phyloP scores from a whole-genome alignment of 2,113 vertebrate genomes.

The Paramisgurnus dabryanus region DNA sequence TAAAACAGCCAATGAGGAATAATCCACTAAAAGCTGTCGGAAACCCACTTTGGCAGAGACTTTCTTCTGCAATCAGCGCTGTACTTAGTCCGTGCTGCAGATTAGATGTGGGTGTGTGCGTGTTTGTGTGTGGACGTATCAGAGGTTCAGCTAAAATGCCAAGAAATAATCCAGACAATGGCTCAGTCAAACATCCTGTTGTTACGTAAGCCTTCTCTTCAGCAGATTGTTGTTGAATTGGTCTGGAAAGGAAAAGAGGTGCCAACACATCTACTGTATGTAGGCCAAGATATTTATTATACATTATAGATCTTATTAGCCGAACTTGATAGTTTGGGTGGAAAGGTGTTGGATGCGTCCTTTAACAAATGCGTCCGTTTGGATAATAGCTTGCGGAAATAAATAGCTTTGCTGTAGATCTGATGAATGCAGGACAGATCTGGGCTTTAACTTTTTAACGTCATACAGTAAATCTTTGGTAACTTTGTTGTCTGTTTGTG shows the following conservation, averaged over 20 bases:
- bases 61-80: constrained; percentile 50
- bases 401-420: constrained; percentile 23
- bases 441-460: constrained; percentile 27
- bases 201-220: constrained; percentile 34
- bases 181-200: constrained; percentile 43
- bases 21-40: constrained; percentile 41
- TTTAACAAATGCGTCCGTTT: constrained; percentile 12
- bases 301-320: too few species aligned
- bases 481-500: constrained; percentile 14
- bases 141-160: constrained; percentile 34
- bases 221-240: constrained; percentile 34
- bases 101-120: constrained; percentile 47
- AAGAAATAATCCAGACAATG: constrained; percentile 30
- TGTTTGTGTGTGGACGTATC: constrained; percentile 39
- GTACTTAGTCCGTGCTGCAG: constrained; percentile 32
- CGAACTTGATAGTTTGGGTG: too few species aligned
- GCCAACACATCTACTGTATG: constrained; percentile 1
- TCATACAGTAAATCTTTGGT: constrained; percentile 21
- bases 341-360: constrained; percentile 2
- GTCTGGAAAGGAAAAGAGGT: constrained; percentile 44
- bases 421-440: constrained; percentile 34
- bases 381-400: constrained; percentile 27
- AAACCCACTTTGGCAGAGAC: constrained; percentile 53
- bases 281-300: background rate
- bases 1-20: constrained; percentile 53